Evolutionary conservation across 2,797 vertebrate species (phyloP).

Genomic region (Acanthurus leucopareius): DNA sequence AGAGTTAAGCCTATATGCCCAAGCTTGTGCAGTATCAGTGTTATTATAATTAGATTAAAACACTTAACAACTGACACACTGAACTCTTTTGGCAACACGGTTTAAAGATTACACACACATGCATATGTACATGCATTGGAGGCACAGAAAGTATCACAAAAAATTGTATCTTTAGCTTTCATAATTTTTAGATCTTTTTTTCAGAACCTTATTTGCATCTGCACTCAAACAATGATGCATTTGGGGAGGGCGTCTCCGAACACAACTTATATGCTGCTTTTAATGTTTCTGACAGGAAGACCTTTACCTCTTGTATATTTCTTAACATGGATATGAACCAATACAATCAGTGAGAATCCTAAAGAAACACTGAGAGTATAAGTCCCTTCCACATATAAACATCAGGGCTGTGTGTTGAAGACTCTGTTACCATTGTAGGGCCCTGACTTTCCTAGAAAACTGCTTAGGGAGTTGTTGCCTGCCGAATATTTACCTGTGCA

Average conservation of each 20-base stretch:
- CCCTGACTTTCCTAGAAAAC: conserved; percentile 16
- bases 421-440: not conserved
- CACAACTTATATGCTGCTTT: not conserved
- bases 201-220: conserved; percentile 14
- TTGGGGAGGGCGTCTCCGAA: no score
- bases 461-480: not conserved
- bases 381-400: not conserved
- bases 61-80: not conserved
- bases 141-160: not conserved
- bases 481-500: conserved; percentile 11
- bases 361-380: not conserved
- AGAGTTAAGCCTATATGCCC: conserved; percentile 15
- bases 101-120: no score
- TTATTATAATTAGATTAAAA: conserved; percentile 26
- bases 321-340: not conserved
- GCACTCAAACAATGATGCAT: no score
- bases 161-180: no score
- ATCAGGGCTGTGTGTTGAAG: not conserved
- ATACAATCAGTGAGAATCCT: not conserved
- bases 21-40: not conserved
- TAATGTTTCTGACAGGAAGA: not conserved
- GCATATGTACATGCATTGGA: not conserved
- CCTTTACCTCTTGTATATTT: conserved; percentile 1
- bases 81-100: not conserved
- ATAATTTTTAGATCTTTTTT: not conserved